Percentiles rank a stretch among this genome's conserved stretches.
Conservation (phyloP, 2,113 vertebrate genomes). For the Catharus minimus region DNA sequence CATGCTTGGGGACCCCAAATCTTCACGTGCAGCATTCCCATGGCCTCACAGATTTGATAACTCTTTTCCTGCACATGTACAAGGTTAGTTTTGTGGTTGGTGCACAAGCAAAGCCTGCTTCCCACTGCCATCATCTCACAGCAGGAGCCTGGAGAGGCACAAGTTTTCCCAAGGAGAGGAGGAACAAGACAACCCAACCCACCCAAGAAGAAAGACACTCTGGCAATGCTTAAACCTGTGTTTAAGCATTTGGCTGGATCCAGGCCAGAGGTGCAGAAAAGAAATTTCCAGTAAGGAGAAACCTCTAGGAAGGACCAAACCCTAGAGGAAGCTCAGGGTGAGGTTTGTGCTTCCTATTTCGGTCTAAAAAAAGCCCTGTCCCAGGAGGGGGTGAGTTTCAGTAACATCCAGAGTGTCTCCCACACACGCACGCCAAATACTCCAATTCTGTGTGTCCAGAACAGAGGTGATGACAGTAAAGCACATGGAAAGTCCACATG, state of each 20-base stretch:
- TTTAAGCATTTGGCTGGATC: background rate
- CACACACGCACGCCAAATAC: fast-evolving
- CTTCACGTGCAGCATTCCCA: background rate
- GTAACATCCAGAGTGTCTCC: background rate
- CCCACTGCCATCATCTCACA: background rate
- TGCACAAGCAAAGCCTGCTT: background rate
- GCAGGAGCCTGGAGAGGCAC: background rate
- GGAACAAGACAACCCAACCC: background rate
- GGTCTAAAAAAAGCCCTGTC: slow-evolving; percentile 11
- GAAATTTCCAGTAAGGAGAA: slow-evolving; percentile 34
- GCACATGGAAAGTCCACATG: fast-evolving
- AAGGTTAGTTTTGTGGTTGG: background rate
- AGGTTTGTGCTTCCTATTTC: slow-evolving; percentile 42
- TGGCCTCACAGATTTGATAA: background rate
- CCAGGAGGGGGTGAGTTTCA: slow-evolving; percentile 1
- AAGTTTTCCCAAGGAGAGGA: background rate
- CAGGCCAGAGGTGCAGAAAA: background rate
- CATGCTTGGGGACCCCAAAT: background rate
- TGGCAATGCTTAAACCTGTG: background rate
- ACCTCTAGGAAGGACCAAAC: slow-evolving; percentile 59
- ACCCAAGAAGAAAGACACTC: background rate
- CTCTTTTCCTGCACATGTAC: background rate
- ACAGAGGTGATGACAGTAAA: background rate
- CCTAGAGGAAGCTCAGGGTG: slow-evolving; percentile 54
- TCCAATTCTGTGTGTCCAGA: background rate